Base-by-base conservation (phyloP, 2,113 vertebrate genomes). In the Picathartes gymnocephalus region DNA sequence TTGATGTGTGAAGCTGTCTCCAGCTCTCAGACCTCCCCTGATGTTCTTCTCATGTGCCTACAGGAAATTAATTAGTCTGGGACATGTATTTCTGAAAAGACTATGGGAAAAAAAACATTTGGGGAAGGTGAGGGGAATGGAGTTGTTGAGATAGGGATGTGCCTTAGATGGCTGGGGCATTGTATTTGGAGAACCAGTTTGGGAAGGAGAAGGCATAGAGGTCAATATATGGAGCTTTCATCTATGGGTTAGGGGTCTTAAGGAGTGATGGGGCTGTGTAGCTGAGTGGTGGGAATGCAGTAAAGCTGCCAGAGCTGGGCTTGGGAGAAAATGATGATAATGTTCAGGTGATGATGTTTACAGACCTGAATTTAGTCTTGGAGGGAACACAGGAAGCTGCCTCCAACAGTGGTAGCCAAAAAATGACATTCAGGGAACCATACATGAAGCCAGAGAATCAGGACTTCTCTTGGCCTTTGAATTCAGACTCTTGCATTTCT, bases 11-110 rank as follows among this genome's bases (percentile, higher is more conserved):
- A 72, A 85, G 70, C 66, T 82, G 51, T 48, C 45, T 76, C 22
- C 65, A 90, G 44, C 57, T 93, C 88, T 53, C 81, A 90, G 85
- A 88, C 48, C 40, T 95, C 53, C 45, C 66, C 93, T 90, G 66
- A 85, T 90, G 78, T 65, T 90, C 81, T 85, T 92, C 69, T 92
- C 35, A 24, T 81, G 35, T 71, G 64, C 51, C 39, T 72, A 39
- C 37, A 64, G 58, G 79, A 93, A 93, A 92, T 70, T 39, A 85
- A 70, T 93, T 88, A 74, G 50, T 78, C 60, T 78, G 44, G 51
- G 60, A 65, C 8, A 15, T 30, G 21, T 81, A 62, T 69, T 86
- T 88, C 76, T 90, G 35, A 79, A 74, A 68, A 77, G 47, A 69
- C 22, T 13, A 47, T 73, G 79, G 92, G 68, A 77, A 73, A 85